Base-by-base conservation (phyloP, 2,797 vertebrate genomes). In the Phataginus tricuspis region DNA sequence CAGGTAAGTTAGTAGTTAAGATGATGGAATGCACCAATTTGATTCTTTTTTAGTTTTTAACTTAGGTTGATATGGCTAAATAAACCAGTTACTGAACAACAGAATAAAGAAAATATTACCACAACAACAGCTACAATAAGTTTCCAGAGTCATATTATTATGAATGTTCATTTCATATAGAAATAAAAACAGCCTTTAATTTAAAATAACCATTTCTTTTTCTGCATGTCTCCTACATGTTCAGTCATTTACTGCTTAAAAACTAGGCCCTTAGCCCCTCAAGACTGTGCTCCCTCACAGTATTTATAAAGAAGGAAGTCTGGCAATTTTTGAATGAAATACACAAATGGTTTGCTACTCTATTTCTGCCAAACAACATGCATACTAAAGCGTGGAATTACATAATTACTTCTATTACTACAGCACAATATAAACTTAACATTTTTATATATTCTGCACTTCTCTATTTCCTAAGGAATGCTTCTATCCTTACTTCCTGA, bases 171-270 rank as follows among this genome's bases (percentile, higher is more conserved):
- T 63, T 78, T 86, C 84, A 71, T 57, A 75, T 63, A 37, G 74
- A 94, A 59, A 90, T 51, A 86, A 82, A 69, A 95, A 9, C 12
- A 87, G 16, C 12, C 23, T 83, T 96, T 74, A 68, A 66, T 64
- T 93, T 83, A 78, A 92, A 92, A 92, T 37, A 86, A 55, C 11
- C n/a, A 68, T 69, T 80, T 86, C 16, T 69, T 91, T 96, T 95
- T 86, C 55, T 93, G 25, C 4, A 85, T 37, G 59, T 80, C 14
- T 55, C 37, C 25, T 21, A 87, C 57, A 87, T 64, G 53, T 90
- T 97, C 84, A 89, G 86, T 85, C 55, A 71, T 29, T 64, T 79
- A 74, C 64, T 72, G n/a, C 34, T 88, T 87, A 71, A 87, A 82
- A 68, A 51, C 21, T 37, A 96, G 42, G 82, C 59, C 89, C 27